Percentiles rank a stretch among this genome's conserved stretches.
phyloP scores from a whole-genome alignment of 2,888 invertebrate genomes.

The Synanthedon formicaeformis region DNA sequence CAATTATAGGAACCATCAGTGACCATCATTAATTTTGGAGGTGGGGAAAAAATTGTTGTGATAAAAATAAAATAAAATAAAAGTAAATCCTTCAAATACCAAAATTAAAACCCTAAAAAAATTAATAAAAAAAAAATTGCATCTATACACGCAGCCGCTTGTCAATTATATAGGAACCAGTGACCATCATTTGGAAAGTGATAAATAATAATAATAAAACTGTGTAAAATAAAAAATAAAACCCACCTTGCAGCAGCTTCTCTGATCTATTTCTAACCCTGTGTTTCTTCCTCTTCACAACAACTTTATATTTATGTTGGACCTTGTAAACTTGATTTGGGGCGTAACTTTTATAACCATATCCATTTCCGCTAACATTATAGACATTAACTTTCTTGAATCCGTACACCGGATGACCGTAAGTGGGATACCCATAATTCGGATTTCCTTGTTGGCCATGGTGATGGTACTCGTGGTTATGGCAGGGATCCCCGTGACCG shows the following conservation, averaged over 20 bases:
- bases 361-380: conserved; percentile 19
- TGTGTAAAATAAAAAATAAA: no score
- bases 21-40: no score
- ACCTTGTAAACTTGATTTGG: conserved; percentile 36
- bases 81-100: no score
- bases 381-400: conserved; percentile 28
- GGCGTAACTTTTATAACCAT: conserved; percentile 29
- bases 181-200: no score
- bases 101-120: no score
- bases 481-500: conserved; percentile 9
- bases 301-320: conserved; percentile 42
- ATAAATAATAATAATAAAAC: no score
- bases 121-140: no score
- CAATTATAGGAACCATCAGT: no score
- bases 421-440: conserved; percentile 4
- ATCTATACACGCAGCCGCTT: no score
- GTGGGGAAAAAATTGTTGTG: no score
- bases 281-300: conserved; percentile 32
- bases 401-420: conserved; percentile 7
- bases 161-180: no score
- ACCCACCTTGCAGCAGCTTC: conserved; percentile 30
- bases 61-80: no score
- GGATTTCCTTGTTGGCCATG: conserved; percentile 9
- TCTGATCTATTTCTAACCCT: conserved; percentile 22
- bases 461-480: conserved; percentile 6